These are phyloP conservation scores for Acronicta psi DNA, from an alignment of 2,888 invertebrate genomes.

Conservation along the genomic window DNA sequence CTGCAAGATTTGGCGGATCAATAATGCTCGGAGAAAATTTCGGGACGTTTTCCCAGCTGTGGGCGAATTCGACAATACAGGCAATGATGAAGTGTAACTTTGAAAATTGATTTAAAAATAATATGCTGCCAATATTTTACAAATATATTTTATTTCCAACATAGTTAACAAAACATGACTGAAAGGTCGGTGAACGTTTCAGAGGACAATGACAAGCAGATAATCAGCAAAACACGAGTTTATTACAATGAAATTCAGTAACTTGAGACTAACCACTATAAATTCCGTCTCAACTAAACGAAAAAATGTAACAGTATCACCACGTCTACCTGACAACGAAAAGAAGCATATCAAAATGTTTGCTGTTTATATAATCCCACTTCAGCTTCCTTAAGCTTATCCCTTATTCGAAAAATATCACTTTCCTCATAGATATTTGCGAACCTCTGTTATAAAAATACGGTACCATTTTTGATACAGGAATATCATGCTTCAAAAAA, in stretches of 20 bases:
- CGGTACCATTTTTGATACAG: not conserved
- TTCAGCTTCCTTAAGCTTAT: not conserved
- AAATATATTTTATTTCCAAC: not conserved
- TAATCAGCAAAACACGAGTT: constrained; percentile 47
- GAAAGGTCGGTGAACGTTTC: constrained; percentile 48
- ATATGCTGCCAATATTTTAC: constrained; percentile 10
- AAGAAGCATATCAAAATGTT: not conserved
- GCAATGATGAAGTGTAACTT: too few relatives aligned
- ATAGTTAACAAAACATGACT: too few relatives aligned
- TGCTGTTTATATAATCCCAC: not conserved
- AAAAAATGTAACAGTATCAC: constrained; percentile 29
- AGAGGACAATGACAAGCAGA: constrained; percentile 30
- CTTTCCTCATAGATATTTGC: not conserved
- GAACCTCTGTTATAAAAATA: not conserved
- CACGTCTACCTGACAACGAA: not conserved
- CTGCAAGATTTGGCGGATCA: too few relatives aligned
- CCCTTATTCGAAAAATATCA: not conserved
- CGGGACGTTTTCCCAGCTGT: too few relatives aligned
- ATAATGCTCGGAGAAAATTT: too few relatives aligned
- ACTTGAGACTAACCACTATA: constrained; percentile 29
- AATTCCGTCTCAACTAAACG: constrained; percentile 12
- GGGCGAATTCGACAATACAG: too few relatives aligned
- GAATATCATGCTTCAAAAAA: not conserved
- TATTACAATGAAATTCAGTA: constrained; percentile 43
- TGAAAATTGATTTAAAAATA: constrained; percentile 9